Conservation (phyloP, 2,797 vertebrate genomes). For the Sylvia borin region DNA sequence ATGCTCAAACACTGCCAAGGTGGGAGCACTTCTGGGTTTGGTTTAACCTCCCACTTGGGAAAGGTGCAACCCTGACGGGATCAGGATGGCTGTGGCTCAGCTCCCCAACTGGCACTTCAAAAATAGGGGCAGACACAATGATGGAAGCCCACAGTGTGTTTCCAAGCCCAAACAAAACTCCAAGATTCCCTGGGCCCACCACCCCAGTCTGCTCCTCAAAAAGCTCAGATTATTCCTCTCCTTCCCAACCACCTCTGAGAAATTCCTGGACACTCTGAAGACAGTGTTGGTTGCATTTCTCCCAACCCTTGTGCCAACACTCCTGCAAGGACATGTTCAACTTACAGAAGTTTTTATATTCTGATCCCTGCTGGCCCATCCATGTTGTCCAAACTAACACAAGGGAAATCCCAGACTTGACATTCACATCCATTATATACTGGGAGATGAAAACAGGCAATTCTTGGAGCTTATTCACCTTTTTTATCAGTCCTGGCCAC, state of each 20-base stretch:
- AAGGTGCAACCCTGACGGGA: background rate
- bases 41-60: fast-evolving
- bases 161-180: fast-evolving
- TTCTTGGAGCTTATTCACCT: background rate
- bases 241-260: background rate
- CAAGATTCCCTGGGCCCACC: no score
- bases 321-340: fast-evolving
- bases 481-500: background rate
- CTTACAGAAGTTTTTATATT: background rate
- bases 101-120: background rate
- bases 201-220: background rate
- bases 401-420: fast-evolving
- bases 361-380: background rate
- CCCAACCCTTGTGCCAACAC: background rate
- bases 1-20: no score
- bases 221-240: background rate
- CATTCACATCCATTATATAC: fast-evolving
- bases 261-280: background rate
- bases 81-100: fast-evolving
- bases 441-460: background rate
- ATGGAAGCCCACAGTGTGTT: background rate
- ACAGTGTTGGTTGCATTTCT: background rate
- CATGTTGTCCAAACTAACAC: background rate
- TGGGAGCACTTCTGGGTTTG: background rate
- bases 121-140: no score